phyloP scores from a whole-genome alignment of 2,797 vertebrate genomes.

The Pitangus sulphuratus region DNA sequence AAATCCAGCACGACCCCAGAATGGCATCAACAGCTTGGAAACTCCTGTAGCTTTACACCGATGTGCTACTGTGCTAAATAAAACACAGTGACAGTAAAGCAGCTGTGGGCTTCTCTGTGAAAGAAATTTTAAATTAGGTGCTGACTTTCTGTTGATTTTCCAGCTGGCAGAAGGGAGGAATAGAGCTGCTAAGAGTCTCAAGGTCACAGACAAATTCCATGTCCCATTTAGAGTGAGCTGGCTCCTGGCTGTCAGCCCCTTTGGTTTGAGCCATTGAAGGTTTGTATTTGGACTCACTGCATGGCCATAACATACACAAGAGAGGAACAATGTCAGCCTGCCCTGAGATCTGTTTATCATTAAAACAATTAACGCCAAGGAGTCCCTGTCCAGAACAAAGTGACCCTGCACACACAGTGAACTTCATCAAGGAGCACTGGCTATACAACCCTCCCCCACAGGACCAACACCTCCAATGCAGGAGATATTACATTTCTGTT shows the following conservation, averaged over 20 bases:
- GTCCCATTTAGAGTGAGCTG: neutral
- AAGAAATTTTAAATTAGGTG: slow-evolving; percentile 13
- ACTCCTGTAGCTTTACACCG: neutral
- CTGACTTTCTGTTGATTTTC: slow-evolving; percentile 18
- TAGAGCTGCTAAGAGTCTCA: neutral
- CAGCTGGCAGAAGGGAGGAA: slow-evolving; percentile 23
- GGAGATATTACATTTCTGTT: neutral
- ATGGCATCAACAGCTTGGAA: neutral
- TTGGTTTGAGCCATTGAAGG: neutral
- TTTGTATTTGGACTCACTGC: neutral
- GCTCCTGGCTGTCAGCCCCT: slow-evolving; percentile 10
- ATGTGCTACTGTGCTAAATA: neutral
- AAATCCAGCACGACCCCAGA: neutral
- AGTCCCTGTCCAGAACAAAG: neutral
- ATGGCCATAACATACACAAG: neutral
- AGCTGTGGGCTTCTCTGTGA: neutral
- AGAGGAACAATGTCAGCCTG: neutral
- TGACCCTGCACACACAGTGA: neutral
- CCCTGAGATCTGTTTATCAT: neutral
- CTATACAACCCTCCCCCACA: rapidly evolving
- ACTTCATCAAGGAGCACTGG: neutral
- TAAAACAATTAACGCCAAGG: neutral
- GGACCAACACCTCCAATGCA: neutral
- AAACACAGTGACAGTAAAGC: neutral
- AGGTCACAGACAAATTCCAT: slow-evolving; percentile 24